Base-by-base conservation (phyloP, 2,888 invertebrate species). In the Sabatieria punctata region DNA sequence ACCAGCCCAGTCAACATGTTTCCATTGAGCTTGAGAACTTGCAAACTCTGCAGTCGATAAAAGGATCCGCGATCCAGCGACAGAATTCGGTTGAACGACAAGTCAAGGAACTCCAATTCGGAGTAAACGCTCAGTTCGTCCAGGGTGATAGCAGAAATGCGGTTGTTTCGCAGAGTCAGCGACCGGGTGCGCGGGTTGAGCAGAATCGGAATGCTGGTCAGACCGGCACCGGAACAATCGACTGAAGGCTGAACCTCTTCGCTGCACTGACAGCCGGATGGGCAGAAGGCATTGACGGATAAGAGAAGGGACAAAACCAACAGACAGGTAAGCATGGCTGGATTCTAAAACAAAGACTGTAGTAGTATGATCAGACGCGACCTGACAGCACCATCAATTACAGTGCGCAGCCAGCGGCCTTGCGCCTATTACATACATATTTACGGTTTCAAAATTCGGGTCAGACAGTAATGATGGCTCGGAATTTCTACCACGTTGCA, bases 51-150 rank as follows among this genome's bases (percentile, higher is more conserved):
- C 18, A 51, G 46, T 23, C 40, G 27, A n/a, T 15, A 41, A 27
- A 51, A 51, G 15, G 48, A 47, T 11, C 50, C 49, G 24, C 47
- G 42, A 2, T 47, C 49, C 23, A 51, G 18, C 24, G 13, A 18
- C 19, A 33, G 22, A 30, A 51, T 47, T 24, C 23, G 23, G 39
- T 51, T 51, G 35, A 37, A 22, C 15, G 41, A 27, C 37, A 51
- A 43, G 38, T 51, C 51, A 22, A 51, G 42, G 19, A 33, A 27
- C 30, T 47, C 47, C 11, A 51, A 30, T 4, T 51, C 47, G n/a
- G 33, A 18, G 33, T 45, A 45, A 23, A 50, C 18, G 19, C 47
- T 26, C 23, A 50, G 42, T 25, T 45, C 41, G 44, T 49, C 49
- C 23, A 45, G 26, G n/a, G 22, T 38, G 18, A 51, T 8, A 22